Base-by-base conservation (phyloP, 2,797 vertebrate species). In the Lutra lutra region DNA sequence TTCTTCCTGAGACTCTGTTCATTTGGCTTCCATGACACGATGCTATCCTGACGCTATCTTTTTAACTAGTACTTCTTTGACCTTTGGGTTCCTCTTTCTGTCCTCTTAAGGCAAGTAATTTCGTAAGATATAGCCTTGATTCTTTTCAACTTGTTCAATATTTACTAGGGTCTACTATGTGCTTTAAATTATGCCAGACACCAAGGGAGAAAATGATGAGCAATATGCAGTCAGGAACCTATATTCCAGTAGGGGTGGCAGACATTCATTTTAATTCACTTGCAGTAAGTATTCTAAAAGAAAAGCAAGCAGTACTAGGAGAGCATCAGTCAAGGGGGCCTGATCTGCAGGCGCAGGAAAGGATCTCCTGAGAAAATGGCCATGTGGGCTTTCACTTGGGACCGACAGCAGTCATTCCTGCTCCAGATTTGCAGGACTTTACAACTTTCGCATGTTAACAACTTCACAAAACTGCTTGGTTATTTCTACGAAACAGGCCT, bases 91-190 rank as follows among this genome's bases (percentile, higher is more conserved):
- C 46, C 20, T 92, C 27, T 75, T 72, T 35, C 75, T 43, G 21
- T 80, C 56, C 29, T 60, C 48, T 79, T 88, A 58, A 83, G 56
- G 38, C 29, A 88, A 89, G 51, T 54, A 87, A 90, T 88, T 96
- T 89, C 32, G 82, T 38, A 91, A 68, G 20, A 86, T 91, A 4
- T 86, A 92, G 56, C 51, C 68, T 89, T 89, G 35, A 86, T 62
- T 89, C 23, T 88, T 85, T 89, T 91, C 32, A 79, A 75, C 13
- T 87, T 78, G 35, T 88, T 93, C 54, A 89, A 66, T 72, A 85
- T 85, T 95, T 92, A 95, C 51, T 92, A 54, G 62, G 5, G 38
- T 93, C 89, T 93, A 86, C 48, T 95, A 60, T 87, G 68, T 68
- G 32, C 60, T 46, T 40, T 60, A 84, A 95, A 92, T 58, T 86